These are phyloP conservation scores for Otus scops DNA, from an alignment of 2,797 vertebrate species.

Conservation along the genomic window DNA sequence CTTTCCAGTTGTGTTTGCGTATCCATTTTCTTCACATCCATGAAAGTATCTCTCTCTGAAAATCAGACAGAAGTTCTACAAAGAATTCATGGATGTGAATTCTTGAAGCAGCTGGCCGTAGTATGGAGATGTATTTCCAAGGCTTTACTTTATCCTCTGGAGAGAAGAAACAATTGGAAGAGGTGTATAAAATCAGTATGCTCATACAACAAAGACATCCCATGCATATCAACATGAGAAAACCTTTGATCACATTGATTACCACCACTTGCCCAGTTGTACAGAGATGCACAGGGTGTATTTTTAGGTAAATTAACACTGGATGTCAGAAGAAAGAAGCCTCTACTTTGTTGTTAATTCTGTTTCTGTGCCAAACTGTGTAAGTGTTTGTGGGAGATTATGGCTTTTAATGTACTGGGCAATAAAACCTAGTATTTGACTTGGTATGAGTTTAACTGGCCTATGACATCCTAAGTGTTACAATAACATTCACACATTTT, in stretches of 20 bases:
- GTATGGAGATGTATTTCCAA: background rate
- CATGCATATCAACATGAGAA: background rate
- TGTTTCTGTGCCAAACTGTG: background rate
- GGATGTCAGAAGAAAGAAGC: background rate
- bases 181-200: background rate
- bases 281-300: background rate
- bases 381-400: background rate
- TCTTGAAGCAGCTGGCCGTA: constrained; percentile 16
- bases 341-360: background rate
- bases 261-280: background rate
- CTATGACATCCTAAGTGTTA: background rate
- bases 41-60: background rate
- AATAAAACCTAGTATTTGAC: background rate
- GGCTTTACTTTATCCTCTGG: background rate
- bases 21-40: background rate
- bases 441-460: background rate
- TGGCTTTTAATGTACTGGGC: background rate
- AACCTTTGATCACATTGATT: background rate
- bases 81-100: background rate
- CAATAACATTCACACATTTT: background rate
- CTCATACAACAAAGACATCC: background rate
- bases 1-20: background rate
- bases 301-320: background rate
- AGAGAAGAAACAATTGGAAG: constrained; percentile 14
- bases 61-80: background rate